Percentiles rank a stretch among this genome's conserved stretches.
Conservation (phyloP, 2,797 vertebrate genomes). For the Borostomias antarcticus region DNA sequence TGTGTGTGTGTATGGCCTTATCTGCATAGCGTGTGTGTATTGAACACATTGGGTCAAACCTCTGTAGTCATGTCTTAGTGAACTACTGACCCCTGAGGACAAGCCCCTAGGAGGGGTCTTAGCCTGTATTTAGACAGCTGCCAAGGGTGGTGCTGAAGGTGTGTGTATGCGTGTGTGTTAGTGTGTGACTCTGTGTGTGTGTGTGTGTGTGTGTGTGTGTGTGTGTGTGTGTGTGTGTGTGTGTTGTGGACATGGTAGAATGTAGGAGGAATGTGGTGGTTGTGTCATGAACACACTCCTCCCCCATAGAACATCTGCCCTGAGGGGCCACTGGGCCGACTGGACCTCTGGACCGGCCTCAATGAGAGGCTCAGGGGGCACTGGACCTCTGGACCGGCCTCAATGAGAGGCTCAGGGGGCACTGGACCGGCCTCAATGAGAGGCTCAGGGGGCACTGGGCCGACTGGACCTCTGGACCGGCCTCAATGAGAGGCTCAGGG, state of each 20-base stretch:
- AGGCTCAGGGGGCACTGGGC: too few species aligned
- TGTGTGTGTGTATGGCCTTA: neutral
- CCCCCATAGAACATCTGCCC: too few species aligned
- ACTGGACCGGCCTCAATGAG: too few species aligned
- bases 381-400: too few species aligned
- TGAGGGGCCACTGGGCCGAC: too few species aligned
- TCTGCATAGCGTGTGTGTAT: conserved; percentile 6
- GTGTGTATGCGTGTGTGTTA: conserved; percentile 20
- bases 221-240: conserved; percentile 19
- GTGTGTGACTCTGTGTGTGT: too few species aligned
- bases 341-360: too few species aligned
- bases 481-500: too few species aligned
- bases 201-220: conserved; percentile 21
- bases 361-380: too few species aligned
- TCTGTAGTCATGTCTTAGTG: conserved; percentile 25
- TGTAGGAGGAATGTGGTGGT: conserved; percentile 20
- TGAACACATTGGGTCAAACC: conserved; percentile 24
- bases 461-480: too few species aligned
- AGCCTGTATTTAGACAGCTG: conserved; percentile 46
- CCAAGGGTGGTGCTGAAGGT: conserved; percentile 20
- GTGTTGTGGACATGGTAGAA: neutral
- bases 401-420: too few species aligned
- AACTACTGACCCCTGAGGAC: conserved; percentile 35
- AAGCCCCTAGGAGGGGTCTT: conserved; percentile 19
- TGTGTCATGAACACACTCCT: conserved; percentile 7